Conservation (phyloP, 2,113 vertebrate species). For the Pogonocichla stellata region DNA sequence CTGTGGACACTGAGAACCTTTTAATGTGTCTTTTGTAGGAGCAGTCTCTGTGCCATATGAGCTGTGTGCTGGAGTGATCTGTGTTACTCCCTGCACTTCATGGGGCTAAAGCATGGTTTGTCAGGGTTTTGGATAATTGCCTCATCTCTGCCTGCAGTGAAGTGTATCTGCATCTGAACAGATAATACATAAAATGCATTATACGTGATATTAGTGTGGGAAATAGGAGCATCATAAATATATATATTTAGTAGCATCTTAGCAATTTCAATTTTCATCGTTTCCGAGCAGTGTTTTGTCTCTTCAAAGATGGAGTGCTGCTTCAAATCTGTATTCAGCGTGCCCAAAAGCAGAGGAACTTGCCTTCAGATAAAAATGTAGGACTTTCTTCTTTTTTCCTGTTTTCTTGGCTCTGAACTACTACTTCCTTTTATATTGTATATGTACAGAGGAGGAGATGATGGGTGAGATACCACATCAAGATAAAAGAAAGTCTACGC, state of each 20-base stretch:
- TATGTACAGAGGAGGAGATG: background rate
- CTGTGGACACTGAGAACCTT: background rate
- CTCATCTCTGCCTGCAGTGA: background rate
- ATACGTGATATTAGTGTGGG: background rate
- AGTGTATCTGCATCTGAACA: background rate
- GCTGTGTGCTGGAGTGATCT: background rate
- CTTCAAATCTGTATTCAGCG: background rate
- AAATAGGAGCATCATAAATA: background rate
- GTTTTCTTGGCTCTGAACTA: background rate
- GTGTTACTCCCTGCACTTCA: background rate
- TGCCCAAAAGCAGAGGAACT: background rate
- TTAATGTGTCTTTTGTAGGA: background rate
- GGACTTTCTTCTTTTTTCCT: background rate
- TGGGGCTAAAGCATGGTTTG: background rate
- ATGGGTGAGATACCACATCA: background rate
- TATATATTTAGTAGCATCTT: background rate
- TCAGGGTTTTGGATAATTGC: background rate
- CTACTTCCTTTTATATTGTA: background rate
- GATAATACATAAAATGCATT: background rate
- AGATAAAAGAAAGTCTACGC: background rate
- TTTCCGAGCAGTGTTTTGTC: background rate
- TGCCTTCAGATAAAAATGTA: background rate
- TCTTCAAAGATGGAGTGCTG: background rate
- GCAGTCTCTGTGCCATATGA: rapidly evolving
- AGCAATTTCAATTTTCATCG: background rate